phyloP scores from a whole-genome alignment of 2,888 invertebrate genomes.

The Argynnis bischoffii region DNA sequence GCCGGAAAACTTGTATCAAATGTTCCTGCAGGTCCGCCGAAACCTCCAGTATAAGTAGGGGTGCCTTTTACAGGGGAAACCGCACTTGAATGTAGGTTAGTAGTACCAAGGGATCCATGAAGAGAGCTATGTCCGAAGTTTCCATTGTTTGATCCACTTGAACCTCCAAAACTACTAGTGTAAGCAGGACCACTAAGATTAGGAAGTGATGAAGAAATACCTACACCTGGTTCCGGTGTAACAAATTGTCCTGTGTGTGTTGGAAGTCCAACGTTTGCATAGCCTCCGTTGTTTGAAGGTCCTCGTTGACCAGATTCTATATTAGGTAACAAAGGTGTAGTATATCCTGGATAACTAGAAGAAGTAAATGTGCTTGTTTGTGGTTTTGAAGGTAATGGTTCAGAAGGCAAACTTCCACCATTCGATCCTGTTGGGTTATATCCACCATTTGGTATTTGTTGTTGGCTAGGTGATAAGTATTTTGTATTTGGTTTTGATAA shows the following conservation, averaged over 20 bases:
- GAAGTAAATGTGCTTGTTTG: not conserved
- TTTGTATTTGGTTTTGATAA: slow-evolving; percentile 6
- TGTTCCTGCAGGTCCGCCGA: slow-evolving; percentile 50
- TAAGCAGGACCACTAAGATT: slow-evolving; percentile 40
- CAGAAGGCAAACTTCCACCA: not conserved
- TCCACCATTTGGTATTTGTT: not conserved
- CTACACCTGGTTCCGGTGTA: slow-evolving; percentile 2
- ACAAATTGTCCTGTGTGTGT: slow-evolving; percentile 3
- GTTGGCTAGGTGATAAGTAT: not conserved
- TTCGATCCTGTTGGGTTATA: not conserved
- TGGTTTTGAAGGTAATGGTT: not conserved
- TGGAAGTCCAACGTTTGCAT: slow-evolving; percentile 22
- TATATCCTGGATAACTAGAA: slow-evolving; percentile 6
- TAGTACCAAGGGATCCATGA: slow-evolving; percentile 1
- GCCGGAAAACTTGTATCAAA: slow-evolving; percentile 37
- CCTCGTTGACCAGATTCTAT: not conserved
- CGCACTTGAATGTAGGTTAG: slow-evolving; percentile 19
- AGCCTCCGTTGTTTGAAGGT: slow-evolving; percentile 12
- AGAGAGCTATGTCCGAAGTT: slow-evolving; percentile 5
- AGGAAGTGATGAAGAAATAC: not conserved
- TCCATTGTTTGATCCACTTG: slow-evolving; percentile 41
- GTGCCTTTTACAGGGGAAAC: slow-evolving; percentile 32
- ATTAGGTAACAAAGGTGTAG: slow-evolving; percentile 1
- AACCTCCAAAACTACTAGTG: slow-evolving; percentile 48
- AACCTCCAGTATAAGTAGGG: slow-evolving; percentile 52